phyloP scores from a whole-genome alignment of 1,140 invertebrate species.

The Pararge aegeria region DNA sequence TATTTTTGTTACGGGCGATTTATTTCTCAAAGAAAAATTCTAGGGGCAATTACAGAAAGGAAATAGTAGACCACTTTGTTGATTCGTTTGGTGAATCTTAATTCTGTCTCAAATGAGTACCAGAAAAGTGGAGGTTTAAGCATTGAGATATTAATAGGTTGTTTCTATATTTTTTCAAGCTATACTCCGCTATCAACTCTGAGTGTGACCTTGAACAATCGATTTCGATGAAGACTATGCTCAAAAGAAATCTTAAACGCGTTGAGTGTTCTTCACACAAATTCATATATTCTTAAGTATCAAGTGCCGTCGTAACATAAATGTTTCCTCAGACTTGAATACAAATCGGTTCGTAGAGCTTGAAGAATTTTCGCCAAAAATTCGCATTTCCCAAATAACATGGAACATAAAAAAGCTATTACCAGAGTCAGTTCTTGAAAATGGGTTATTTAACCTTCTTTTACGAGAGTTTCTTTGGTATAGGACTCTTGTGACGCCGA shows the following conservation, averaged over 20 bases:
- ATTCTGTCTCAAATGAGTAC: too few species aligned
- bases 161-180: not conserved
- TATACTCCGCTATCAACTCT: not conserved
- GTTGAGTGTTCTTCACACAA: not conserved
- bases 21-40: too few species aligned
- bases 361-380: conserved; percentile 1
- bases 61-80: too few species aligned
- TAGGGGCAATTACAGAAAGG: too few species aligned
- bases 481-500: not conserved
- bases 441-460: not conserved
- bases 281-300: not conserved
- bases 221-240: not conserved
- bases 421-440: conserved; percentile 6
- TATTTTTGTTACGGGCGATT: too few species aligned
- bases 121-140: too few species aligned
- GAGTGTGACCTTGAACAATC: not conserved
- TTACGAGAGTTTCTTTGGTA: not conserved
- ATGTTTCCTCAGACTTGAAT: conserved; percentile 16
- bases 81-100: too few species aligned
- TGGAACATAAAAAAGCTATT: conserved; percentile 13
- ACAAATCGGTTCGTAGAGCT: conserved; percentile 13
- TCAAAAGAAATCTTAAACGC: not conserved
- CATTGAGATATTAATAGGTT: not conserved
- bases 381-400: conserved; percentile 12
- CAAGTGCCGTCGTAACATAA: conserved; percentile 12